Base-by-base conservation (phyloP, 2,888 invertebrate species). In the Geophilus truncorum region DNA sequence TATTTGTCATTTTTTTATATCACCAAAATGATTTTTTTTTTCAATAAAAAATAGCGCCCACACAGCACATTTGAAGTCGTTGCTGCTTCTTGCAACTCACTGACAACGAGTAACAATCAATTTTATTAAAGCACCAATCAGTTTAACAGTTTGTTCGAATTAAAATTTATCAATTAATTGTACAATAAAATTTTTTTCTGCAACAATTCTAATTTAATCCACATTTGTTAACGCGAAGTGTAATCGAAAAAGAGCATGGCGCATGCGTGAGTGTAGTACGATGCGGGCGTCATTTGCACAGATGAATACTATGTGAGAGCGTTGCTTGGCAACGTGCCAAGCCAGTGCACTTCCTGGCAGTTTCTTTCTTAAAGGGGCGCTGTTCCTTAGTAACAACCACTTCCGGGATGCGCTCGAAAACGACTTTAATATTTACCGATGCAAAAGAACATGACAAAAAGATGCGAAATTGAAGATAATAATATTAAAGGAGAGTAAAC, bases 311-410 rank as follows among this genome's bases (percentile, higher is more conserved):
- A 3, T 70, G 23, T 70, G 70, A 28, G 70, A 70, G 70, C 70
- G 70, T 70, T 70, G 70, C 70, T 70, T 70, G 70, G 70, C 70
- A 70, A 70, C 70, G 25, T 9, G 70, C 70, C 70, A 70, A 70
- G 70, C 70, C 70, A 70, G 70, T 70, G 70, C 70, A 70, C 70
- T 70, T 70, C 70, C 70, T 70, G 70, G 70, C 70, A 70, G 70
- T 28, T 28, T 70, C 70, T 70, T 70, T 70, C 23, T 70, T 70
- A 70, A 70, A 70, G 70, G 70, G 70, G 70, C 70, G 70, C 70
- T 70, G 28, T 28, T 70, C 28, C 70, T 70, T 28, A 70, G 70
- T 70, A 70, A 70, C 70, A 70, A 70, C 70, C 70, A 70, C 70
- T 70, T 70, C 70, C 70, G 70, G 70, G 70, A 70, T 70, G 70